Conservation (phyloP, 2,797 vertebrate genomes). For the Scyliorhinus canicula region DNA sequence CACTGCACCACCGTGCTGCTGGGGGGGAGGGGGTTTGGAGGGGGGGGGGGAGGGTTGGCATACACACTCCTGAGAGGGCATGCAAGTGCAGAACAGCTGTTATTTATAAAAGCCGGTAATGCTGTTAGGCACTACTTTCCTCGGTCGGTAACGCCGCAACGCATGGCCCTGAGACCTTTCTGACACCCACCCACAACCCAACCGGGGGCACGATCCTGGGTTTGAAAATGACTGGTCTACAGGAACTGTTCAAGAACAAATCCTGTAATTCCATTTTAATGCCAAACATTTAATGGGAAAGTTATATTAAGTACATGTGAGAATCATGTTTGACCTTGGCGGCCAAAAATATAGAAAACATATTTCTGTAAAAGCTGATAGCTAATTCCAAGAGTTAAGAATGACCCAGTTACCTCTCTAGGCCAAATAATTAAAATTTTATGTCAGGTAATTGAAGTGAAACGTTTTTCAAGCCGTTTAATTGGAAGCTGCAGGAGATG, state of each 20-base stretch:
- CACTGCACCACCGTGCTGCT: too few species aligned
- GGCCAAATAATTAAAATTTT: neutral
- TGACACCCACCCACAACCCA: too few species aligned
- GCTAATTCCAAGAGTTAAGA: neutral
- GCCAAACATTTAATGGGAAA: neutral
- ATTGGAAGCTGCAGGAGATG: neutral
- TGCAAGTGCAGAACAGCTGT: too few species aligned
- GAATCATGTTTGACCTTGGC: neutral
- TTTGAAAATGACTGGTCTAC: too few species aligned
- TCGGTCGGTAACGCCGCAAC: too few species aligned
- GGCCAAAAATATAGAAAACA: neutral
- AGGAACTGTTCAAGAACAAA: neutral
- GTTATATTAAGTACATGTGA: neutral
- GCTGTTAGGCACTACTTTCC: too few species aligned
- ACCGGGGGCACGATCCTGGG: too few species aligned
- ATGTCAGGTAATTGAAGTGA: neutral
- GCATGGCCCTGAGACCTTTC: too few species aligned
- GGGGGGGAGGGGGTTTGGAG: too few species aligned
- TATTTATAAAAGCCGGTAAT: too few species aligned
- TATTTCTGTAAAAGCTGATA: neutral
- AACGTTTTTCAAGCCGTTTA: neutral
- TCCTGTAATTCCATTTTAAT: neutral
- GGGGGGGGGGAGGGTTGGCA: too few species aligned
- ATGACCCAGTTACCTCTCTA: neutral
- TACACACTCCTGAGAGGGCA: too few species aligned